Base-by-base conservation (phyloP, 2,888 invertebrate genomes). In the Lagria hirta region DNA sequence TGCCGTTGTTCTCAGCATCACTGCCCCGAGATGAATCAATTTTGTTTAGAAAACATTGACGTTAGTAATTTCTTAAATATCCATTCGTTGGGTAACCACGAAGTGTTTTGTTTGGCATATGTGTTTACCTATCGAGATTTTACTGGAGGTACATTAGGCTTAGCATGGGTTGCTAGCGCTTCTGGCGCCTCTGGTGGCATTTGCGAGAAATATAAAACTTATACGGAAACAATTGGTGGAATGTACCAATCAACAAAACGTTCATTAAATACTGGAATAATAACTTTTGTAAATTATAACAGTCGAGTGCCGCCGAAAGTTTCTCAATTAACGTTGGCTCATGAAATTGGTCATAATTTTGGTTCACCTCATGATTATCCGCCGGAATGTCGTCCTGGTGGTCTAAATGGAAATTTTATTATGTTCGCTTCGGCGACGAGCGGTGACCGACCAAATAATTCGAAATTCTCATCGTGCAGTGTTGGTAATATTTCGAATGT, bases 371-470 rank as follows among this genome's bases (percentile, higher is more conserved):
- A 97, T 73, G 96, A 97, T 73, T 93, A 88, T 73, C 93, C 93
- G 1, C 83, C 84, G 11, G 88, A 92, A 61, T 92, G 91, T 70
- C 81, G 93, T 48, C 92, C 96, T 1, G 94, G 95, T 43, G 91
- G 95, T 4, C 78, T 86, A 18, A 84, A 83, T 52, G 99, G 99
- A 41, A 99, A 99, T 79, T 99, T 83, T 73, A 99, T 99, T 63
- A 99, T 99, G 99, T 99, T 97, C 73, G 95, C 97, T 8, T 96
- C 96, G 32, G 99, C 99, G 4, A 99, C 99, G 0, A 94, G 94
- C 49, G 99, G 99, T 33, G 97, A 98, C 75, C 83, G 95, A 37
- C 89, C 91, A 5, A 98, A 99, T 77, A 99, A 99, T 75, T 95
- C 94, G 62, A 88, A 92, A 67, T 99, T 99, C 78, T 95, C 94